Evolutionary conservation across 2,888 invertebrate genomes (phyloP).

Genomic region (Gymnocheta viridis): DNA sequence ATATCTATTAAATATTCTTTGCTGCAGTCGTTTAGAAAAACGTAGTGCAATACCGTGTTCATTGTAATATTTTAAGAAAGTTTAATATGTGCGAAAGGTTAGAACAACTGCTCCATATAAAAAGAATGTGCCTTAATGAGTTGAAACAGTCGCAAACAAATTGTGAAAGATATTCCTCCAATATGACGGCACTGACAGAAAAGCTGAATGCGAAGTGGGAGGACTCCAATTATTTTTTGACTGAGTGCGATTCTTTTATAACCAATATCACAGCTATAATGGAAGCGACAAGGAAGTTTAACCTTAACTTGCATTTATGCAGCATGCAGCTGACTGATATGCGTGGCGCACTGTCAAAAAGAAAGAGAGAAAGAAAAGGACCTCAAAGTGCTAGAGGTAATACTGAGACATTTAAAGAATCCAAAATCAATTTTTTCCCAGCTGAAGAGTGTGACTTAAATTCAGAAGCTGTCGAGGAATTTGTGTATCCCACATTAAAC

Average conservation of each 20-base stretch:
- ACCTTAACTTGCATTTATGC: conserved; percentile 63
- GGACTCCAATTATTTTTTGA: conserved; percentile 22
- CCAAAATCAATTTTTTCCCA: conserved; percentile 14
- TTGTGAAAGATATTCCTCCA: conserved; percentile 24
- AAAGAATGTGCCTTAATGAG: conserved; percentile 63
- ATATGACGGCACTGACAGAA: conserved; percentile 34
- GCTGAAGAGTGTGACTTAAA: conserved; percentile 36
- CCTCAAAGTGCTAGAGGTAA: too few relatives aligned
- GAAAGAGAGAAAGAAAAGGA: not conserved
- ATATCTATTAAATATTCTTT: too few relatives aligned
- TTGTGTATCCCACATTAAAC: conserved; percentile 34
- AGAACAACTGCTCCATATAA: conserved; percentile 61
- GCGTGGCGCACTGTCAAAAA: not conserved
- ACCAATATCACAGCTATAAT: conserved; percentile 63
- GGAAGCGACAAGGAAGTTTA: conserved; percentile 67
- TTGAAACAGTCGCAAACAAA: conserved; percentile 54
- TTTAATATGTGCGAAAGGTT: conserved; percentile 47
- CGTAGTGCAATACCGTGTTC: not conserved
- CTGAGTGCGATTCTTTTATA: conserved; percentile 62
- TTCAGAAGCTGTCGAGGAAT: not conserved
- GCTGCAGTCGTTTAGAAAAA: too few relatives aligned
- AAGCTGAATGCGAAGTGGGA: conserved; percentile 33
- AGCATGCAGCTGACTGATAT: conserved; percentile 6
- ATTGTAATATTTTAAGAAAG: not conserved
- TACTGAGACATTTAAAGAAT: not conserved